Base-by-base conservation (phyloP, 2,888 invertebrate genomes). In the Epsilonema sp. region DNA sequence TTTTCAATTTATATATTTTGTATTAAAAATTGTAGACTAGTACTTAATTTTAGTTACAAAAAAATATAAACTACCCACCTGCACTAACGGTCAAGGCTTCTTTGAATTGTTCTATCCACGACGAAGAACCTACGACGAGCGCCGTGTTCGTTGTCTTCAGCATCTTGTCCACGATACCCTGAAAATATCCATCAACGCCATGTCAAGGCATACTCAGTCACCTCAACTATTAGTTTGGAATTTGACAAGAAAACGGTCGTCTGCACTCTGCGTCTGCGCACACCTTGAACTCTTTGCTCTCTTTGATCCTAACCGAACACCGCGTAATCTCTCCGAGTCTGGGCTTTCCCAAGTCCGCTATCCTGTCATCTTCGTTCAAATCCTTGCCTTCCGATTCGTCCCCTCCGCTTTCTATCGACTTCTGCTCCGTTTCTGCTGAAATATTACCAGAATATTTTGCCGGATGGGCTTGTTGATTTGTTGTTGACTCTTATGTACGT, bases 211-310 rank as follows among this genome's bases (percentile, higher is more conserved):
- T n/a, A n/a, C n/a, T n/a, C n/a, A n/a, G n/a, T n/a, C n/a, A n/a
- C n/a, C n/a, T n/a, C n/a, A n/a, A n/a, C n/a, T n/a, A n/a, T n/a
- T n/a, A n/a, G n/a, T n/a, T n/a, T n/a, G n/a, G n/a, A n/a, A n/a
- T n/a, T n/a, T n/a, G n/a, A n/a, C n/a, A n/a, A n/a, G n/a, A n/a
- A n/a, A n/a, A n/a, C n/a, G n/a, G n/a, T n/a, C n/a, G n/a, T n/a
- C n/a, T n/a, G n/a, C n/a, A n/a, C n/a, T n/a, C n/a, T n/a, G n/a
- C n/a, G n/a, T n/a, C n/a, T n/a, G n/a, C n/a, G n/a, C n/a, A 54
- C 68, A 87, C 90, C 80, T 90, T 94, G 70, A 97, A 97, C 71
- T 97, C 94, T 70, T 86, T 85, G 73, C 89, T 92, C 70, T 97
- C 97, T 63, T 84, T 85, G 64, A 97, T 82, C 64, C 85, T 77